Evolutionary conservation across 2,888 invertebrate genomes (phyloP), one percentile per base, ranked within the genome.

Genomic region (Cynaeus angustus): DNA sequence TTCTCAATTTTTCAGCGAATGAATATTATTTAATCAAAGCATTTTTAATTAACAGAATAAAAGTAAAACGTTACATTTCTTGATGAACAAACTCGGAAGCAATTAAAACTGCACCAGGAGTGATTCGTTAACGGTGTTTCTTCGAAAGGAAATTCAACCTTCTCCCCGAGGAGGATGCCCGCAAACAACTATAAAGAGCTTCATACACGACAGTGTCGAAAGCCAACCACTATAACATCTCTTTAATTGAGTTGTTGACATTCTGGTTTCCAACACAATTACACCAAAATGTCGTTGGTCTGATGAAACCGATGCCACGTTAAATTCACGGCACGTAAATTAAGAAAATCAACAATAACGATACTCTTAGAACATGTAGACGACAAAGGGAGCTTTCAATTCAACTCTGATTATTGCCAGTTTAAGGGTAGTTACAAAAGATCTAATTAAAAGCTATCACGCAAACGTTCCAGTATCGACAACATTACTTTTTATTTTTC

Each of bases 201-300:
- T 3, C 26, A 50, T 50, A 21, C 48, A 45, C 41, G 53, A 43
- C 33, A 10, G 21, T 61, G 61, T 61, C 73, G 74, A 70, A 73
- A 76, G 70, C 71, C 74, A 76, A 75, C 77, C 74, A 72, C 75
- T 75, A 69, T 77, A 78, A 79, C 79, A 74, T 77, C 76, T 76
- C 76, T 79, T 80, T 81, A 81, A 81, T 81, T 80, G 79, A 77
- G 75, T 75, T 80, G 81, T 81, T 80, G 80, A 81, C 79, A 78
- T 78, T 77, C 77, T 72, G 68, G 59, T 66, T 66, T 70, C 66
- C 33, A 55, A 48, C 28, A 41, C 61, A 70, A 70, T 70, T 66
- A 61, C 70, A 43, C 59, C 59, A 16, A 56, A 59, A 61, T 62
- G 55, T 33, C 62, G 55, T 45, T 43, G 16, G 66, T 55, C 38